Percentiles rank a stretch among this genome's conserved stretches.
Conservation (phyloP, 2,888 invertebrate species). For the Morpho deidamia region DNA sequence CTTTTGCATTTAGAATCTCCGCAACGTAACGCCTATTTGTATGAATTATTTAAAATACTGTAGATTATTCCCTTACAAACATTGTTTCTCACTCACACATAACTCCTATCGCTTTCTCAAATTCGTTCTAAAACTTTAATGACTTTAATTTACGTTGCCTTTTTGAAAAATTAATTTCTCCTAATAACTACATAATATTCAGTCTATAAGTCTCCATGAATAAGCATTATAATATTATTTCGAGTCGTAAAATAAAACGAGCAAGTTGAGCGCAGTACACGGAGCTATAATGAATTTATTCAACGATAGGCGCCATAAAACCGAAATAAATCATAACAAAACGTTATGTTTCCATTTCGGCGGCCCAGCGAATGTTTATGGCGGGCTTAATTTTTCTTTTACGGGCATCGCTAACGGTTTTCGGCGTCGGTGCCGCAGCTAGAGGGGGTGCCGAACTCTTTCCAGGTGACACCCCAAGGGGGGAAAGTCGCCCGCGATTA, state of each 20-base stretch:
- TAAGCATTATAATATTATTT: background rate
- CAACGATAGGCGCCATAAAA: conserved; percentile 22
- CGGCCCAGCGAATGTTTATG: conserved; percentile 30
- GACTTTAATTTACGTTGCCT: too few species aligned
- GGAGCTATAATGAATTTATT: conserved; percentile 21
- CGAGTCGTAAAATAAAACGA: background rate
- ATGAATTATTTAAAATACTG: too few species aligned
- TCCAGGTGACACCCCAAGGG: too few species aligned
- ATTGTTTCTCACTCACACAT: too few species aligned
- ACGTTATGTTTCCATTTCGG: conserved; percentile 33
- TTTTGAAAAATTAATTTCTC: too few species aligned
- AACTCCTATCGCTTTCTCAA: too few species aligned
- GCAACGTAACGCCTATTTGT: too few species aligned
- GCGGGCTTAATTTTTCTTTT: conserved; percentile 35
- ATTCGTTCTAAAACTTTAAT: too few species aligned
- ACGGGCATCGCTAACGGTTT: conserved; percentile 26
- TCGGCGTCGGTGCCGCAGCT: background rate
- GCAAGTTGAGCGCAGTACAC: conserved; percentile 3
- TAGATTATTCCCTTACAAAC: too few species aligned
- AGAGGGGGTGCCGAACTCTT: too few species aligned
- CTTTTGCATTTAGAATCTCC: too few species aligned
- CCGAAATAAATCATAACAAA: conserved; percentile 32
- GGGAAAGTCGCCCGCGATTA: too few species aligned
- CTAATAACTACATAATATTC: background rate
- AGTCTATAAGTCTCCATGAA: background rate